Base-by-base conservation (phyloP, 2,888 invertebrate genomes). In the Empis livida region DNA sequence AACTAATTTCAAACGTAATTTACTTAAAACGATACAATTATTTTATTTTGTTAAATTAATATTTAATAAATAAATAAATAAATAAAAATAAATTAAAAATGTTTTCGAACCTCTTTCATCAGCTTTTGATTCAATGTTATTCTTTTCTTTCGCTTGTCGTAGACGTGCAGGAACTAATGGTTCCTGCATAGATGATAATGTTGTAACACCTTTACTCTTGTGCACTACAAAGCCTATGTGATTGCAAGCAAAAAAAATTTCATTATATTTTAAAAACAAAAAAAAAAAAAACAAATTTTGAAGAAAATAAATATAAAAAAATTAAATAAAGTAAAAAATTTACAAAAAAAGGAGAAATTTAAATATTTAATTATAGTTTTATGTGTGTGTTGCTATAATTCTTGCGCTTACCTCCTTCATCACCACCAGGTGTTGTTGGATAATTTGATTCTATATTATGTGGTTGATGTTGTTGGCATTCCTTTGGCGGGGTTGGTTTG, bases 131-230 rank as follows among this genome's bases (percentile, higher is more conserved):
- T 80, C 79, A 59, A 71, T 72, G 64, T 77, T 77, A 51, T 71
- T 71, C 56, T 75, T 77, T 64, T 81, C 80, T 67, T 80, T 80
- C 53, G 75, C 72, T 53, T 74, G 74, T 53, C 76, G 72, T 55
- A 77, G 62, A 54, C 76, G 70, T 45, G 75, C 76, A 43, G 78
- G 76, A 56, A 75, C 68, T 47, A 77, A 63, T 13, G 77, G 76
- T 59, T 80, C 80, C 53, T 71, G 69, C 55, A 74, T 70, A 37
- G 85, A 80, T 67, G 82, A 79, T 53, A 85, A 67, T 20, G 91
- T 91, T 44, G 89, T 84, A 60, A 90, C 78, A 53, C 80, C 84
- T 59, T 79, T 76, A 43, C 82, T 83, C 55, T 84, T 76, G 69
- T 91, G 89, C 51, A 89, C 89, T 41, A 88, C 82, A 68, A 87